Conservation (phyloP, 2,113 vertebrate species). For the Sapayoa aenigma region DNA sequence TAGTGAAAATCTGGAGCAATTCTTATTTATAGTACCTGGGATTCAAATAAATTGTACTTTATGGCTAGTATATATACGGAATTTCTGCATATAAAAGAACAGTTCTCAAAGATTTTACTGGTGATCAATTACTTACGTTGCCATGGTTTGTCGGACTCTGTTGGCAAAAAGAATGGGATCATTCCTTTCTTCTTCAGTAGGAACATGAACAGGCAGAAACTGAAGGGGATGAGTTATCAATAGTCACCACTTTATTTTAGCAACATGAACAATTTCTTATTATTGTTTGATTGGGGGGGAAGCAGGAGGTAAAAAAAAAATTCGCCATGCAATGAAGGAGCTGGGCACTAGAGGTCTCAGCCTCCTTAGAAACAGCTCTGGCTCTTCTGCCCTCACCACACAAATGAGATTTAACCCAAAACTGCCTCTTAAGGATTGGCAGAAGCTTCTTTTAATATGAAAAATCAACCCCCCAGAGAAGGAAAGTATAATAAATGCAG, state of each 20-base stretch:
- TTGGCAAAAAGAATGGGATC: constrained; percentile 82
- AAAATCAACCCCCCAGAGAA: neutral
- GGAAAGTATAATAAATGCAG: neutral
- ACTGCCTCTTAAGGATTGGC: neutral
- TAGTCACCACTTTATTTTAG: neutral
- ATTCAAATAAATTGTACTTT: neutral
- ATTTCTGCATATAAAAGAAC: neutral
- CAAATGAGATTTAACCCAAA: neutral
- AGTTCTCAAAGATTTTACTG: neutral
- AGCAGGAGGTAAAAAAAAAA: neutral
- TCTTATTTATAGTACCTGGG: neutral
- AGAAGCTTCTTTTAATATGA: neutral
- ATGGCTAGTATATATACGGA: neutral
- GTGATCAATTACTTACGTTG: constrained; percentile 75
- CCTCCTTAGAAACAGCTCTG: neutral
- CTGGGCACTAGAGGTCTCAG: constrained; percentile 72
- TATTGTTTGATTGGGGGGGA: neutral
- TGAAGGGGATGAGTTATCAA: constrained; percentile 64
- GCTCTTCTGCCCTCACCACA: neutral
- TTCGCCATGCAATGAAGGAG: neutral
- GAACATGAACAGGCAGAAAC: constrained; percentile 89
- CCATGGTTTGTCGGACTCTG: constrained; percentile 86
- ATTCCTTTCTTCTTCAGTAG: constrained; percentile 87
- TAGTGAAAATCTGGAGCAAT: neutral
- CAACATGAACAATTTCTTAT: neutral